Percentiles rank a stretch among this genome's conserved stretches.
Evolutionary conservation across 2,888 invertebrate species (phyloP).

Genomic region (Amiota communis): DNA sequence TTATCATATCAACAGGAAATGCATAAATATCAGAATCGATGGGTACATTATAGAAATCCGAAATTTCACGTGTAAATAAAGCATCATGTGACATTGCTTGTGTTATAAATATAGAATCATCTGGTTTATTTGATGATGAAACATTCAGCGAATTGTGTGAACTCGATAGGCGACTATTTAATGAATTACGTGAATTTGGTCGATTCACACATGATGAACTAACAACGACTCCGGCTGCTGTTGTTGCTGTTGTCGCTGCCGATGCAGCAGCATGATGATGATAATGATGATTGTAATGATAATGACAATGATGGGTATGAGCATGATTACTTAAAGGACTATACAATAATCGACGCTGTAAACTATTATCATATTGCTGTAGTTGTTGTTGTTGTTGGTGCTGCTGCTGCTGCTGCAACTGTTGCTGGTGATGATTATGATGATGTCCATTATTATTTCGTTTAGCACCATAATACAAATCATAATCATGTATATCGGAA

Average conservation of each 20-base stretch:
- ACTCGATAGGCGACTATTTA: constrained; percentile 85
- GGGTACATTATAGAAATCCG: constrained; percentile 90
- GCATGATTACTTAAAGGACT: constrained; percentile 64
- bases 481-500: constrained; percentile 72
- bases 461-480: constrained; percentile 70
- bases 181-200: constrained; percentile 84
- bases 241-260: too few species aligned
- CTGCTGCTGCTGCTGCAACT: constrained; percentile 38
- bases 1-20: constrained; percentile 86
- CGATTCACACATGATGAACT: constrained; percentile 73
- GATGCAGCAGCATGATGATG: constrained; percentile 46
- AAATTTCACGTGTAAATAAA: constrained; percentile 83
- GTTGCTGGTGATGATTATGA: background rate
- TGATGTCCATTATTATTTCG: constrained; percentile 49
- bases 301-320: constrained; percentile 68
- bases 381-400: constrained; percentile 50
- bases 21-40: constrained; percentile 92
- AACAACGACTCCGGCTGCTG: background rate
- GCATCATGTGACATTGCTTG: constrained; percentile 92
- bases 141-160: constrained; percentile 87
- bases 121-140: constrained; percentile 81
- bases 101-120: constrained; percentile 90
- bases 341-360: constrained; percentile 68
- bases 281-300: constrained; percentile 52
- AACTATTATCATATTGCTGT: constrained; percentile 50